phyloP scores from a whole-genome alignment of 2,888 invertebrate genomes.

The Ectropis crepuscularia region DNA sequence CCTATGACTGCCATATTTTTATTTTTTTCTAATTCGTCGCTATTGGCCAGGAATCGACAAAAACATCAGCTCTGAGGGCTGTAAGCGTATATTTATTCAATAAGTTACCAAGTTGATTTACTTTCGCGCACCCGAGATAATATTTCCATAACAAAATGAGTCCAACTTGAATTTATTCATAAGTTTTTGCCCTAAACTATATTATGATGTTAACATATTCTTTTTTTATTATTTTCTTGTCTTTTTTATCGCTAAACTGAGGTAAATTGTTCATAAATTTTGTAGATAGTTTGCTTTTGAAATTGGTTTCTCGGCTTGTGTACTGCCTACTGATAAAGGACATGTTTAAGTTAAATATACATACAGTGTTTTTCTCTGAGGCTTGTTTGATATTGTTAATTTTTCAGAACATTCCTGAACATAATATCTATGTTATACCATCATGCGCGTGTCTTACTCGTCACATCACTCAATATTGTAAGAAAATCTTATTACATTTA shows the following conservation, averaged over 20 bases:
- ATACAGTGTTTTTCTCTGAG: no score
- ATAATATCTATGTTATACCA: no score
- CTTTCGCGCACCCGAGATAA: constrained; percentile 31
- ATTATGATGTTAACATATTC: constrained; percentile 27
- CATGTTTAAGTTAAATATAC: background rate
- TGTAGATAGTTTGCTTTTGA: constrained; percentile 9
- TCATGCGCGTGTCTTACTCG: no score
- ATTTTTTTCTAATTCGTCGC: no score
- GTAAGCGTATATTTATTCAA: constrained; percentile 32
- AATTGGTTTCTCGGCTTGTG: background rate
- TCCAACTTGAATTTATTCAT: constrained; percentile 41
- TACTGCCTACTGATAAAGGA: background rate
- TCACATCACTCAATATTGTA: no score
- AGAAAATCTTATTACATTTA: constrained; percentile 3
- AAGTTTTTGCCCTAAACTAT: constrained; percentile 34
- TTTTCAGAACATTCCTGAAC: no score
- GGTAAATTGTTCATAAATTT: constrained; percentile 6
- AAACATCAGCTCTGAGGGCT: constrained; percentile 13
- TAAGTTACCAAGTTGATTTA: constrained; percentile 37
- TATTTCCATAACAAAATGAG: constrained; percentile 39
- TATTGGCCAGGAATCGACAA: background rate
- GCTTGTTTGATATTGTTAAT: no score
- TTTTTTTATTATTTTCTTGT: constrained; percentile 25
- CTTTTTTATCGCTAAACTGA: constrained; percentile 23
- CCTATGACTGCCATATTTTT: no score